A percentile compares a stretch with the other conserved stretches of the same genome.
Conservation (phyloP, 2,888 invertebrate species). For the Heliconius hortense region DNA sequence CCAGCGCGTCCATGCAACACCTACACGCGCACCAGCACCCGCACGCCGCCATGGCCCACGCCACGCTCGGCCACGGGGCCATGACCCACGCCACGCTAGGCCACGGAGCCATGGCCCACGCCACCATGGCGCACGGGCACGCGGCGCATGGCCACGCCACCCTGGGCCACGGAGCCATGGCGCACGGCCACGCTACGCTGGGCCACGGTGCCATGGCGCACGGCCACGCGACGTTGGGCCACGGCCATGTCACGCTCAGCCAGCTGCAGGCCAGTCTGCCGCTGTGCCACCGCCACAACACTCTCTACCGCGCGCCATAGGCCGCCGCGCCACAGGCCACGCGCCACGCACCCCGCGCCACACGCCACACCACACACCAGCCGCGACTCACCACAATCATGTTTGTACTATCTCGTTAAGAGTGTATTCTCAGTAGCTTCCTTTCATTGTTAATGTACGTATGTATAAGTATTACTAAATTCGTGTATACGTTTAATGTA, state of each 20-base stretch:
- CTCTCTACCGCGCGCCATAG: conserved; percentile 54
- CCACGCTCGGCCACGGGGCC: conserved; percentile 1
- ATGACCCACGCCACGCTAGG: conserved; percentile 44
- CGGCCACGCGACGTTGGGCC: conserved; percentile 47
- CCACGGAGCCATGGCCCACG: conserved; percentile 45
- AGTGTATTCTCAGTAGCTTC: not conserved
- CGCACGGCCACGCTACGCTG: not conserved
- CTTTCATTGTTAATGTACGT: conserved; percentile 6
- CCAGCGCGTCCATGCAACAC: conserved; percentile 72
- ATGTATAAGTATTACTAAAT: not conserved
- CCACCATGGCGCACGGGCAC: conserved; percentile 44
- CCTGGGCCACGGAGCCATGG: not conserved
- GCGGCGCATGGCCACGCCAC: conserved; percentile 39
- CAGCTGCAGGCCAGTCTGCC: conserved; percentile 46
- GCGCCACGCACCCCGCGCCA: conserved; percentile 6
- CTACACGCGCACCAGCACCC: conserved; percentile 60
- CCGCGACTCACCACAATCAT: not conserved
- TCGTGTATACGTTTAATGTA: conserved; percentile 9
- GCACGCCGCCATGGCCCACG: conserved; percentile 46
- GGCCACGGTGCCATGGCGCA: conserved; percentile 41
- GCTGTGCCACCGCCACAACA: conserved; percentile 56
- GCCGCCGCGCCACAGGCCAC: not conserved
- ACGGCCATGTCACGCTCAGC: conserved; percentile 39
- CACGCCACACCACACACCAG: not conserved
- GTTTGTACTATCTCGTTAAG: conserved; percentile 1